A percentile compares a stretch with the other conserved stretches of the same genome.
These are phyloP conservation scores for Andrena dorsata DNA, from an alignment of 2,888 invertebrate genomes.

Conservation along the genomic window DNA sequence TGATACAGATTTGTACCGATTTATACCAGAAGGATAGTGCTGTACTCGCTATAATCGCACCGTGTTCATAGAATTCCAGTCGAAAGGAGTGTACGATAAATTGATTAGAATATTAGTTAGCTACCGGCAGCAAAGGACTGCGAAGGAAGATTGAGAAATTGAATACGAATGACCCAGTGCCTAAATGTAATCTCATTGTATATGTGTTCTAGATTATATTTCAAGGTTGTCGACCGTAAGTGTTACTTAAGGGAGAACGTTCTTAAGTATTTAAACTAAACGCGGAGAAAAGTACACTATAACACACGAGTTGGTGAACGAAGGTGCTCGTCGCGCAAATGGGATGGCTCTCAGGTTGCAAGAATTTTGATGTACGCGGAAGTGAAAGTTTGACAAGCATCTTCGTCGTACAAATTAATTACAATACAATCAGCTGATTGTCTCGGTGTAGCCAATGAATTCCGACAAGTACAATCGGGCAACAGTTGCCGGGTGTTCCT, in stretches of 20 bases:
- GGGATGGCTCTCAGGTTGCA: neutral
- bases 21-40: neutral
- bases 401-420: slow-evolving; percentile 34
- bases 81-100: neutral
- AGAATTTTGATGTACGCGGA: neutral
- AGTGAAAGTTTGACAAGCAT: slow-evolving; percentile 24
- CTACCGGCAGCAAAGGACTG: neutral
- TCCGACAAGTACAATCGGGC: slow-evolving; percentile 32
- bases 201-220: slow-evolving; percentile 70
- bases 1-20: slow-evolving; percentile 11
- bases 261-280: slow-evolving; percentile 35
- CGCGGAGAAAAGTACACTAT: slow-evolving; percentile 28
- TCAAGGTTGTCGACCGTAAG: slow-evolving; percentile 65
- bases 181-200: slow-evolving; percentile 67
- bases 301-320: slow-evolving; percentile 22
- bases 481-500: slow-evolving; percentile 25
- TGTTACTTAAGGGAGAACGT: slow-evolving; percentile 57
- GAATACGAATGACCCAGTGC: slow-evolving; percentile 63
- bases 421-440: slow-evolving; percentile 19
- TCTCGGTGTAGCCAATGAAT: slow-evolving; percentile 8
- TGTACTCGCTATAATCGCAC: neutral
- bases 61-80: slow-evolving; percentile 16
- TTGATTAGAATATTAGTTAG: slow-evolving; percentile 16
- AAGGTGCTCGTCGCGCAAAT: slow-evolving; percentile 32
- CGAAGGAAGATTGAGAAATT: slow-evolving; percentile 3